Evolutionary conservation across 2,113 vertebrate genomes (phyloP).

Genomic region (Isichthys henryi): DNA sequence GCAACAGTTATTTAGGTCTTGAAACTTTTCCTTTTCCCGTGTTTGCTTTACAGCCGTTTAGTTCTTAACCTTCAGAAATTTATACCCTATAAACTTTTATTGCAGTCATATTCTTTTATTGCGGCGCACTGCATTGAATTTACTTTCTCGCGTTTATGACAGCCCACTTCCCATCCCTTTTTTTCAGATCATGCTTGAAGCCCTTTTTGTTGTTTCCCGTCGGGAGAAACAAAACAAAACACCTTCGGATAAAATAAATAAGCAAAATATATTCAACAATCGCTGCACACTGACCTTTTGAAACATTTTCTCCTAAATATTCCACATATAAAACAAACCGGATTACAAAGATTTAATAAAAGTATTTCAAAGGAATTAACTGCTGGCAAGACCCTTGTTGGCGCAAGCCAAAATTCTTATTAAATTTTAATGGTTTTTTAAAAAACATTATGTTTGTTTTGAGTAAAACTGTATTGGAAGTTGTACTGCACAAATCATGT

Average conservation of each 20-base stretch:
- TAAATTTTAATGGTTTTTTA: background rate
- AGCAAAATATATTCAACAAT: background rate
- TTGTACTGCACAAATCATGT: background rate
- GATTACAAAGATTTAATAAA: background rate
- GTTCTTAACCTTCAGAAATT: slow-evolving; percentile 99
- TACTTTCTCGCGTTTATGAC: slow-evolving; percentile 73
- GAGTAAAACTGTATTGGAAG: background rate
- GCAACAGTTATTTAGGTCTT: slow-evolving; percentile 58
- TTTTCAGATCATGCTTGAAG: slow-evolving; percentile 42
- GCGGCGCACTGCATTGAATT: slow-evolving; percentile 76
- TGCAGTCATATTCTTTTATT: slow-evolving; percentile 99
- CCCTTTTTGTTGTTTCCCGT: slow-evolving; percentile 63
- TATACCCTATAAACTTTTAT: slow-evolving; percentile 99
- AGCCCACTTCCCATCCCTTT: slow-evolving; percentile 62
- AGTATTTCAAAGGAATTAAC: slow-evolving; percentile 20
- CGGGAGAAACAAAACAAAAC: slow-evolving; percentile 42
- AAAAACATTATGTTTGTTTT: background rate
- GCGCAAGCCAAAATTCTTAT: slow-evolving; percentile 1
- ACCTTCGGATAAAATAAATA: background rate
- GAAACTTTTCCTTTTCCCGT: slow-evolving; percentile 67
- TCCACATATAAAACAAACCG: background rate
- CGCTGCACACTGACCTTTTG: background rate
- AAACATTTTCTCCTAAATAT: background rate
- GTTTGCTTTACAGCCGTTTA: slow-evolving; percentile 97
- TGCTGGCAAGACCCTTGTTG: slow-evolving; percentile 8